phyloP scores from a whole-genome alignment of 2,113 vertebrate genomes.

The Alces alces region DNA sequence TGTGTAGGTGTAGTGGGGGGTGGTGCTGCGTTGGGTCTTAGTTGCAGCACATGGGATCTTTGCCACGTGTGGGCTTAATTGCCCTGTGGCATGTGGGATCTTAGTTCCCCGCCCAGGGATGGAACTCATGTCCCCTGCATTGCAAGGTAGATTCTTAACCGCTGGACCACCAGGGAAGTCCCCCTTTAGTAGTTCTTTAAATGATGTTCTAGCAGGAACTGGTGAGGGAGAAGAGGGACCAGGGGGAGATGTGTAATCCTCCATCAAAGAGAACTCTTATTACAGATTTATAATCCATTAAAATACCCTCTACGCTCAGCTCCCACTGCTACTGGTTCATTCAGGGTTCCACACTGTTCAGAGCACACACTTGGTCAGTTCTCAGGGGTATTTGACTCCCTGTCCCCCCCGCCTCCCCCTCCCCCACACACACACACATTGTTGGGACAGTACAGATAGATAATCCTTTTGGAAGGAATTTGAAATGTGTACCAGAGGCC shows the following conservation, averaged over 20 bases:
- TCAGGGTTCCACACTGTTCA: background rate
- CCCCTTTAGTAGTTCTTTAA: background rate
- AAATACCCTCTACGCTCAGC: background rate
- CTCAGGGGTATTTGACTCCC: background rate
- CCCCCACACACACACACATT: background rate
- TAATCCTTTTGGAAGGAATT: background rate
- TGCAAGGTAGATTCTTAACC: background rate
- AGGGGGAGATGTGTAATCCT: background rate
- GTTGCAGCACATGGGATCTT: background rate
- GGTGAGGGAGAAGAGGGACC: background rate
- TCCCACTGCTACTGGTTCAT: background rate
- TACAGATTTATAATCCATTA: background rate
- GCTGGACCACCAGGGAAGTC: background rate
- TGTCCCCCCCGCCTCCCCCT: fast-evolving
- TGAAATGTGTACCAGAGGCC: background rate
- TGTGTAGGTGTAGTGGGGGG: background rate
- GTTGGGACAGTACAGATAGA: background rate
- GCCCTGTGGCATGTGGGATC: background rate
- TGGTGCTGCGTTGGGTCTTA: background rate
- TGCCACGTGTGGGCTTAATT: background rate
- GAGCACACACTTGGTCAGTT: background rate
- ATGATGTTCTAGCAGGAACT: background rate
- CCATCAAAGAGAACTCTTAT: background rate
- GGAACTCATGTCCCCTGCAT: background rate
- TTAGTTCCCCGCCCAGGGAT: background rate